Conservation (phyloP, 2,888 invertebrate species). For the Ophion slaviceki region DNA sequence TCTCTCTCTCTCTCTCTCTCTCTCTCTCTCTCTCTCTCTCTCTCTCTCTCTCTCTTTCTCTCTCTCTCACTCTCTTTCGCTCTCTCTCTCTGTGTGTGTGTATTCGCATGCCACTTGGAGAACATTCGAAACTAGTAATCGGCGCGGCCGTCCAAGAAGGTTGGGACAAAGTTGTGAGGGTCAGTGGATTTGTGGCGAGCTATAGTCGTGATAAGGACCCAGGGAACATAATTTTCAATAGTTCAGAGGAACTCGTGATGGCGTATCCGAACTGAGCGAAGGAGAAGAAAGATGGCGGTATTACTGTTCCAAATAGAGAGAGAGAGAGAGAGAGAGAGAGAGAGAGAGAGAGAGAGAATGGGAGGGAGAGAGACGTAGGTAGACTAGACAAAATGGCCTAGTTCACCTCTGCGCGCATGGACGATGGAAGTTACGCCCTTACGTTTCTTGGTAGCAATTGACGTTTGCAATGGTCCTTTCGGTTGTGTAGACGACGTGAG, state of each 20-base stretch:
- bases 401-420: too few species aligned
- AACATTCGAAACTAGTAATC: slow-evolving; percentile 36
- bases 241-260: slow-evolving; percentile 57
- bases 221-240: slow-evolving; percentile 73
- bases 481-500: slow-evolving; percentile 28
- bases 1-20: too few species aligned
- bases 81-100: too few species aligned
- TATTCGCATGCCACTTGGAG: slow-evolving; percentile 58
- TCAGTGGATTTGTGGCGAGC: slow-evolving; percentile 58
- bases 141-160: slow-evolving; percentile 16
- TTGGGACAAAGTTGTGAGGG: slow-evolving; percentile 48
- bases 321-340: too few species aligned
- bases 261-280: not conserved
- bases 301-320: not conserved
- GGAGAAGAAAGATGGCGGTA: too few species aligned
- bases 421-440: slow-evolving; percentile 10
- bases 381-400: not conserved
- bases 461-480: slow-evolving; percentile 29
- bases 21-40: too few species aligned
- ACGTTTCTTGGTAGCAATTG: not conserved
- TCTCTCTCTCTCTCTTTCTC: too few species aligned
- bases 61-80: too few species aligned
- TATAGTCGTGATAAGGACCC: slow-evolving; percentile 61
- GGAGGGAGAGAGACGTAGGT: not conserved
- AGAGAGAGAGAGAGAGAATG: too few species aligned